phyloP scores from a whole-genome alignment of 2,888 invertebrate species.

The Dryomyza anilis region DNA sequence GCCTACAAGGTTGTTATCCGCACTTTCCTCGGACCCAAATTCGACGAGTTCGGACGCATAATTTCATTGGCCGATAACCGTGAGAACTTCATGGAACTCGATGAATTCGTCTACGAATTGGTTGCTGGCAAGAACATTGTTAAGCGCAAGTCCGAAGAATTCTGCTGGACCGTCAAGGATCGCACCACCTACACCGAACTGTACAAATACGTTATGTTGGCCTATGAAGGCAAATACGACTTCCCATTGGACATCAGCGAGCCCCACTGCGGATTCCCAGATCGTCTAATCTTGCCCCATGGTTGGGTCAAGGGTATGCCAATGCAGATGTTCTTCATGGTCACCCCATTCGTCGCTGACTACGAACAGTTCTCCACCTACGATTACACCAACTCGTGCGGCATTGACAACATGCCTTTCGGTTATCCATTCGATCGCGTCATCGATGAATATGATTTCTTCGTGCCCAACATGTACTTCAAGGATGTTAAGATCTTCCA shows the following conservation, averaged over 20 bases:
- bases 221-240: slow-evolving; percentile 59
- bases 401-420: slow-evolving; percentile 67
- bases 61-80: slow-evolving; percentile 66
- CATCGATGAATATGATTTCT: slow-evolving; percentile 64
- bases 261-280: slow-evolving; percentile 66
- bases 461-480: slow-evolving; percentile 19
- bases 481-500: slow-evolving; percentile 51
- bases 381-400: slow-evolving; percentile 62
- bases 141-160: slow-evolving; percentile 44
- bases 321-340: slow-evolving; percentile 67
- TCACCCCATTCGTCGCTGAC: slow-evolving; percentile 61
- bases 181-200: slow-evolving; percentile 60
- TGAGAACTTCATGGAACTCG: slow-evolving; percentile 68
- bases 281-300: slow-evolving; percentile 68
- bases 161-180: slow-evolving; percentile 64
- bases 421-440: slow-evolving; percentile 76
- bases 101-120: slow-evolving; percentile 67
- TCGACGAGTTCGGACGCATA: slow-evolving; percentile 63
- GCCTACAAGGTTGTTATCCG: slow-evolving; percentile 67
- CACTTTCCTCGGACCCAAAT: slow-evolving; percentile 73
- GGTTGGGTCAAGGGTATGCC: slow-evolving; percentile 67
- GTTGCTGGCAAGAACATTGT: slow-evolving; percentile 60
- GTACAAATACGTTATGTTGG: slow-evolving; percentile 61
- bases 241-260: slow-evolving; percentile 60
- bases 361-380: slow-evolving; percentile 57